Evolutionary conservation across 2,888 invertebrate genomes (phyloP), one percentile per base, ranked within the genome.

Genomic region (Xanthia togata): DNA sequence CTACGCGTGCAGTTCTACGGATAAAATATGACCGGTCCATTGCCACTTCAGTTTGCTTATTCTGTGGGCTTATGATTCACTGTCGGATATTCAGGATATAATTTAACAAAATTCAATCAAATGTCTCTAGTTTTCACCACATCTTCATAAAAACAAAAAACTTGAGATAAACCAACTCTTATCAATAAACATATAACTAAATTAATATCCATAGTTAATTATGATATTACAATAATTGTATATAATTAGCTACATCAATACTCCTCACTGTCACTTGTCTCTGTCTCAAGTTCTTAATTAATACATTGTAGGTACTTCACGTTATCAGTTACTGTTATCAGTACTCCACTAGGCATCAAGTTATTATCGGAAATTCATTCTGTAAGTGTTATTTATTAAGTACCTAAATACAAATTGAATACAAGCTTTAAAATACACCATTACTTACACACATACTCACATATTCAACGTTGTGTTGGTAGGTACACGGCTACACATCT

Each of bases 201-300:
- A 78, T 55, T 5, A 60, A 65, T 69, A 78, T 11, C 2, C 55
- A 78, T 31, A 81, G 47, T 55, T 55, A 67, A 79, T 78, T 79
- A 67, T 57, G 41, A 57, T 80, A 67, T 72, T 73, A 73, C 67
- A 86, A 73, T 77, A 62, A 44, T 72, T 83, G 86, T 83, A 44
- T 83, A 86, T 72, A 72, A 71, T 71, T 85, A 85, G 67, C 67
- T 71, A 75, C 70, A 81, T 71, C 44, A 35, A 69, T 82, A 70
- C 77, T 76, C 65, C 65, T 73, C 55, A 67, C 82, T 55, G 78
- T 70, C 77, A 67, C 77, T 85, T 57, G 82, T 65, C 26, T 73
- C 47, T 41, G 60, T 65, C 57, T 60, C 8, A 72, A 69, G 41
- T 68, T 81, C 55, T 53, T 65, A 67, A 81, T 70, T 71, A 53